phyloP scores from a whole-genome alignment of 1,140 invertebrate species.

The Apis dorsata region DNA sequence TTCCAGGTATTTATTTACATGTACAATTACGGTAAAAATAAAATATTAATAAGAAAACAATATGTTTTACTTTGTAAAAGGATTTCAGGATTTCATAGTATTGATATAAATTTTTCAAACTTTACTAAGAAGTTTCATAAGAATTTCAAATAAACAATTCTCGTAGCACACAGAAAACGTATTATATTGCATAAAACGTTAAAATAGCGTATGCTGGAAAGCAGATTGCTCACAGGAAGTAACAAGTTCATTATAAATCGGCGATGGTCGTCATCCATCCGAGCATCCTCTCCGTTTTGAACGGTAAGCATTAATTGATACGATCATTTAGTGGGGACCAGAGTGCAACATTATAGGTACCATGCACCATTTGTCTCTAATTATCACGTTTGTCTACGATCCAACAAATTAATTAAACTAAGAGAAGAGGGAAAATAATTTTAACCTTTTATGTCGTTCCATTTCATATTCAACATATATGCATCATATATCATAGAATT shows the following conservation, averaged over 20 bases:
- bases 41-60: not conserved
- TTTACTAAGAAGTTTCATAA: not conserved
- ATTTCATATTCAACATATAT: not conserved
- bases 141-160: constrained; percentile 23
- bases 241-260: constrained; percentile 54
- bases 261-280: constrained; percentile 4
- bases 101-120: constrained; percentile 12
- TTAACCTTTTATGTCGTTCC: constrained; percentile 45
- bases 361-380: constrained; percentile 28
- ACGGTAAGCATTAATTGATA: constrained; percentile 31
- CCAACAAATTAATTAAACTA: constrained; percentile 37
- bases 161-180: not conserved
- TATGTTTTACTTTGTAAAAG: not conserved
- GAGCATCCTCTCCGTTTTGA: constrained; percentile 1
- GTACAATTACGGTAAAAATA: not conserved
- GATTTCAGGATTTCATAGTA: not conserved
- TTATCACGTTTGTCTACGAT: not conserved
- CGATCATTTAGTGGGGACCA: not conserved
- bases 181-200: constrained; percentile 23
- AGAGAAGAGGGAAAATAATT: constrained; percentile 31
- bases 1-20: not conserved
- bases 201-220: constrained; percentile 35
- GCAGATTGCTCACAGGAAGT: constrained; percentile 39
- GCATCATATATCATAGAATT: constrained; percentile 11
- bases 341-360: not conserved